Base-by-base conservation (phyloP, 53 echinoderm and acorn worm genomes). In the Crossaster papposus region DNA sequence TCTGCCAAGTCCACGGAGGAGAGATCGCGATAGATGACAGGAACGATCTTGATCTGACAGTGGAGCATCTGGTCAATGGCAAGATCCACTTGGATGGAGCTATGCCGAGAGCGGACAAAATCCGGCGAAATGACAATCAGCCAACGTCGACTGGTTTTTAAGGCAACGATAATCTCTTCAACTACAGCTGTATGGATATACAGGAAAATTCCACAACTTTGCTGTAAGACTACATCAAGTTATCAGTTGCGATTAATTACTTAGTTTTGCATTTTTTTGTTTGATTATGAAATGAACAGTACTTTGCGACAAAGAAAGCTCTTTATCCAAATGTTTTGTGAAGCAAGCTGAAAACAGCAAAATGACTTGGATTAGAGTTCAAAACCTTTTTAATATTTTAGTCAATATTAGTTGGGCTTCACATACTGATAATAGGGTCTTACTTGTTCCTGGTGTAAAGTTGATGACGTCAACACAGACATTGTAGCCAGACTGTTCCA, bases 381-480 rank as follows among this genome's bases (percentile, higher is more conserved):
- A 44, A 44, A 44, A 7, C 44, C 44, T 44, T 9, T 44, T 44
- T 9, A 44, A 44, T 44, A 7, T 44, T 44, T 44, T 9, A 44
- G 44, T n/a, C n/a, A 44, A 9, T 44, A 44, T 9, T 9, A 44
- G 44, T 44, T 20, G 7, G 38, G 23, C 38, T 78, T 35, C 22
- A 44, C 10, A 32, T 6, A 78, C 24, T 11, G 85, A 15, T 15
- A 58, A 58, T 58, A 5, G 30, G 28, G 24, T 12, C 93, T 93
- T 91, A 93, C 94, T 83, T 70, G 83, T 89, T 70, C 83, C 91
- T 29, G 91, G 83, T 50, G 88, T 55, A 24, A 83, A 81, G 72
- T 93, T 91, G 50, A 93, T 91, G 52, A 91, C 94, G 30, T 51
- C 82, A 29, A 93, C 77, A 62, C 78, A 93, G 30, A 79, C 88